Percentiles rank a stretch among this genome's conserved stretches.
phyloP scores from a whole-genome alignment of 1,140 invertebrate species.

The Scaptomyza graminum region DNA sequence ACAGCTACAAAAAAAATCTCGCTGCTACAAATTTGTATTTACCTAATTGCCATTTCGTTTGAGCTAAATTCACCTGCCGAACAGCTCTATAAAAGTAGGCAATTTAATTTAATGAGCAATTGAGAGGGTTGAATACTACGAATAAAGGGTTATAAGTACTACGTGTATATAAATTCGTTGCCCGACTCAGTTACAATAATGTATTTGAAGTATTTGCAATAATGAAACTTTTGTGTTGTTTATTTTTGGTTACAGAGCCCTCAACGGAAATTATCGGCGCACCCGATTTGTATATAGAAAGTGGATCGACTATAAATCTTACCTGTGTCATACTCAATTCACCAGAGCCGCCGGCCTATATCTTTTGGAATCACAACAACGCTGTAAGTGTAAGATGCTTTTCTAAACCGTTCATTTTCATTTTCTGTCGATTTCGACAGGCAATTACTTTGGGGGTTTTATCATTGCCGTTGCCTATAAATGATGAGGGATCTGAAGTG shows the following conservation, averaged over 20 bases:
- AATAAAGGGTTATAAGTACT: neutral
- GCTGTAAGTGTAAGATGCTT: conserved; percentile 86
- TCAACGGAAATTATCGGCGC: conserved; percentile 94
- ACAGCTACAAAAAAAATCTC: neutral
- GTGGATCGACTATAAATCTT: conserved; percentile 96
- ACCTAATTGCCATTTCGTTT: conserved; percentile 61
- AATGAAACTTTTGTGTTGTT: conserved; percentile 1
- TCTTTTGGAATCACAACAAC: conserved; percentile 96
- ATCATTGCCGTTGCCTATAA: conserved; percentile 55
- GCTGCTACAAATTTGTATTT: conserved; percentile 23
- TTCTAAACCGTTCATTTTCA: conserved; percentile 2
- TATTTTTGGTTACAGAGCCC: conserved; percentile 88
- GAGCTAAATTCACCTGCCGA: conserved; percentile 3
- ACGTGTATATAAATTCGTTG: neutral
- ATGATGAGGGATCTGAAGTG: conserved; percentile 51
- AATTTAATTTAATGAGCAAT: conserved; percentile 8
- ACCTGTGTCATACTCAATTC: conserved; percentile 95
- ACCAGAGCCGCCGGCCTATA: conserved; percentile 95
- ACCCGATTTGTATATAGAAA: conserved; percentile 95
- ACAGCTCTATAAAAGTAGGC: neutral
- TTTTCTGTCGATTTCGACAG: conserved; percentile 33
- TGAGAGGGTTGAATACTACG: neutral
- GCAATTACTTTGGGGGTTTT: conserved; percentile 67
- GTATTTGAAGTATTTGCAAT: neutral
- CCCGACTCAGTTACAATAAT: neutral